Evolutionary conservation across 2,113 vertebrate species (phyloP).

Genomic region (Chlorodrepanis virens): DNA sequence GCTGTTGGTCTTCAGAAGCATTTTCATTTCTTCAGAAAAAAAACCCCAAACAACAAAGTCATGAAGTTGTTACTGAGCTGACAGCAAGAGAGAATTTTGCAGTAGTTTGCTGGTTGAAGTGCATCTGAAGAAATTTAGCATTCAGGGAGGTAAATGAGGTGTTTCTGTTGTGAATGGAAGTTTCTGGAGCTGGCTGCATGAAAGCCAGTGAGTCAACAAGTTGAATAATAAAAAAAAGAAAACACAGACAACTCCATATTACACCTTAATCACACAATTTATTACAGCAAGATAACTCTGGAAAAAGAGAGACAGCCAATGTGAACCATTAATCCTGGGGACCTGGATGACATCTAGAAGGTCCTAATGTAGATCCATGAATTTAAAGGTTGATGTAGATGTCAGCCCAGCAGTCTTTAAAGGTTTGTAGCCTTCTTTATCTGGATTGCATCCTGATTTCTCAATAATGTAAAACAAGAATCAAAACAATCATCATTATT

Average conservation of each 20-base stretch:
- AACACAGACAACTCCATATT: not conserved
- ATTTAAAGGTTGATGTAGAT: not conserved
- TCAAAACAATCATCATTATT: not conserved
- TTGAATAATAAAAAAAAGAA: not conserved
- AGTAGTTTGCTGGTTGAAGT: not conserved
- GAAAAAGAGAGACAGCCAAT: not conserved
- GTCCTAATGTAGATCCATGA: not conserved
- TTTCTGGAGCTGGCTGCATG: not conserved
- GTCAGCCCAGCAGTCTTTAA: not conserved
- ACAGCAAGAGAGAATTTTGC: not conserved
- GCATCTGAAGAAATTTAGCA: not conserved
- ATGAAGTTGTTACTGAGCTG: not conserved
- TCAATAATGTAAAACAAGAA: not conserved
- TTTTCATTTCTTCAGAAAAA: not conserved
- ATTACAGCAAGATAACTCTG: not conserved
- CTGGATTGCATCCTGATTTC: not conserved
- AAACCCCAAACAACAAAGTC: not conserved
- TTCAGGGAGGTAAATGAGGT: not conserved
- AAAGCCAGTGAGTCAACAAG: not conserved
- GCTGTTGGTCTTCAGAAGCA: not conserved
- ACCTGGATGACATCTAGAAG: not conserved
- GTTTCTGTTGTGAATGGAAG: not conserved
- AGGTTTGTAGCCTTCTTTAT: not conserved
- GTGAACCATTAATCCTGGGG: not conserved
- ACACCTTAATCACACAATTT: not conserved